Conservation (phyloP, 2,113 vertebrate genomes). For the Lophius piscatorius region DNA sequence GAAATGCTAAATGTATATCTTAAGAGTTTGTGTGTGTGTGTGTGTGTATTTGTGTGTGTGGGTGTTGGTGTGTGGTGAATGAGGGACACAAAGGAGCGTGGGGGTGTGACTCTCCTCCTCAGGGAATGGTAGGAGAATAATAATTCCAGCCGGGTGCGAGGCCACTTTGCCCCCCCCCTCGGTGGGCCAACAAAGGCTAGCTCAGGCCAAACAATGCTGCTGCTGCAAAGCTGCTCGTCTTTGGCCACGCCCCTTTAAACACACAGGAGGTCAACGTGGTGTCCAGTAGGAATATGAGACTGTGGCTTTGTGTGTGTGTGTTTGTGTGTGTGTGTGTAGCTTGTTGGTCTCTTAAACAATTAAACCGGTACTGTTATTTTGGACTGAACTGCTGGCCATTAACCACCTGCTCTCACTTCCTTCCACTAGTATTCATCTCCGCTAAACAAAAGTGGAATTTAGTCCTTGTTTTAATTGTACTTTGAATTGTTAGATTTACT, state of each 20-base stretch:
- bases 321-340: neutral
- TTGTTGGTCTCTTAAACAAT: too few species aligned
- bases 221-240: constrained; percentile 57
- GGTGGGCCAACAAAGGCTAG: constrained; percentile 75
- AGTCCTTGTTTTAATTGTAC: too few species aligned
- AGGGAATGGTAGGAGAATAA: constrained; percentile 79
- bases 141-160: constrained; percentile 78
- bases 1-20: too few species aligned
- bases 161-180: constrained; percentile 54
- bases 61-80: constrained; percentile 24
- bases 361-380: too few species aligned
- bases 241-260: constrained; percentile 62
- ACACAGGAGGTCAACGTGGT: constrained; percentile 33
- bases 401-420: too few species aligned
- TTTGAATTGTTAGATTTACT: too few species aligned
- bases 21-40: too few species aligned
- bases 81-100: constrained; percentile 61
- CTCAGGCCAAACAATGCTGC: constrained; percentile 74
- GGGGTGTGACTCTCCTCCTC: constrained; percentile 67
- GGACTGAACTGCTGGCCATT: too few species aligned
- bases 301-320: neutral
- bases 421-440: too few species aligned
- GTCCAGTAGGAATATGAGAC: constrained; percentile 29
- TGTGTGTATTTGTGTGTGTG: neutral
- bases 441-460: too few species aligned